A percentile compares a stretch with the other conserved stretches of the same genome.
Evolutionary conservation across 2,113 vertebrate species (phyloP).

Genomic region (Orthonyx spaldingii): DNA sequence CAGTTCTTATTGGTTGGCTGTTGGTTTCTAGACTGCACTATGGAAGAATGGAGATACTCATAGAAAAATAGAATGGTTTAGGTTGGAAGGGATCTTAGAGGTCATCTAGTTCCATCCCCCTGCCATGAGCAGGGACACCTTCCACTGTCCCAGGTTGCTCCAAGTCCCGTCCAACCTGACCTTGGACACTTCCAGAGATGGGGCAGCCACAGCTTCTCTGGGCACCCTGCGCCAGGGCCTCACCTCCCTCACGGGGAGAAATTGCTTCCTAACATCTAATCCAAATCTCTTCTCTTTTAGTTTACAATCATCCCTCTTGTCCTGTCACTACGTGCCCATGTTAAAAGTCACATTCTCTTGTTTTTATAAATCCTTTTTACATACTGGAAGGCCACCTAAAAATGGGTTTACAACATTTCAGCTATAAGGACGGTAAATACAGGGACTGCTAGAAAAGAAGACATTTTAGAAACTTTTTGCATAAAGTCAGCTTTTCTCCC

Average conservation of each 20-base stretch:
- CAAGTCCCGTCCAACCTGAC: fast-evolving
- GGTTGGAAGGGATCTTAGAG: neutral
- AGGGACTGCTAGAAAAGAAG: neutral
- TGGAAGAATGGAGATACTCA: neutral
- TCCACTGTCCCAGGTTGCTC: neutral
- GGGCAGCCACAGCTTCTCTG: neutral
- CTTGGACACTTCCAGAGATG: neutral
- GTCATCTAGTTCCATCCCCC: neutral
- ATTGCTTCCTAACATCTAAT: neutral
- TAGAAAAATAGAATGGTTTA: neutral
- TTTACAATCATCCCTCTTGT: neutral
- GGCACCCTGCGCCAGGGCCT: neutral
- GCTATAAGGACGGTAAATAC: neutral
- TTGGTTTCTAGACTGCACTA: neutral
- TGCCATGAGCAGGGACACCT: neutral
- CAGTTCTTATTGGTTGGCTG: neutral
- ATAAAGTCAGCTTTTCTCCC: neutral
- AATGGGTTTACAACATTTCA: neutral
- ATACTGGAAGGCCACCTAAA: neutral
- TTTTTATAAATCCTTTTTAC: neutral
- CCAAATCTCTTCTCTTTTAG: neutral
- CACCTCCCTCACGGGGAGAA: neutral
- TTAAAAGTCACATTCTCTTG: neutral
- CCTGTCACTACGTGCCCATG: neutral
- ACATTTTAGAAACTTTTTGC: neutral